These are phyloP conservation scores for Mesoligia furuncula DNA, from an alignment of 2,888 invertebrate genomes.

Conservation along the genomic window DNA sequence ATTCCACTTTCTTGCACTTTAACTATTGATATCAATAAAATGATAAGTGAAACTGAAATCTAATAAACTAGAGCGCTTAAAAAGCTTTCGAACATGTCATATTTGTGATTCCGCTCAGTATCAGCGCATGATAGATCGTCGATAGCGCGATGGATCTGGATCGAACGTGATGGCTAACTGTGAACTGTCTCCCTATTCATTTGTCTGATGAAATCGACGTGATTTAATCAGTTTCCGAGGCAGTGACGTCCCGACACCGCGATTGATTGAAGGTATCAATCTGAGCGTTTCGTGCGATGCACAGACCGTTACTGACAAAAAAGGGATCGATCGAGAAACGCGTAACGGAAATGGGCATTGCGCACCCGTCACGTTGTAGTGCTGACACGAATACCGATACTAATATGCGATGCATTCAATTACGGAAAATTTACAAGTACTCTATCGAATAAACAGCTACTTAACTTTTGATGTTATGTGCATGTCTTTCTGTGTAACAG, in stretches of 20 bases:
- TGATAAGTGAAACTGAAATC: conserved; percentile 50
- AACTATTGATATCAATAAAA: conserved; percentile 31
- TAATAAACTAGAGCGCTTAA: conserved; percentile 29
- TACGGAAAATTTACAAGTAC: conserved; percentile 69
- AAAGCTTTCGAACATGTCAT: conserved; percentile 53
- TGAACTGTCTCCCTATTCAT: conserved; percentile 80
- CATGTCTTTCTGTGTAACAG: conserved; percentile 54
- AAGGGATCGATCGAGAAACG: conserved; percentile 87
- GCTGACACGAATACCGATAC: conserved; percentile 87
- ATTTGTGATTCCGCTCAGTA: conserved; percentile 57
- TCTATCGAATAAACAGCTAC: conserved; percentile 63
- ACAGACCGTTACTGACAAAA: conserved; percentile 88
- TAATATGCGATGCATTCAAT: conserved; percentile 85
- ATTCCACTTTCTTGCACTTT: conserved; percentile 29
- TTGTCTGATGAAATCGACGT: conserved; percentile 87
- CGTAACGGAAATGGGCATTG: conserved; percentile 88
- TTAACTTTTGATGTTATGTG: conserved; percentile 59
- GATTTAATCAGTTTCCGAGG: conserved; percentile 88
- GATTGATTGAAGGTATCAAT: conserved; percentile 89
- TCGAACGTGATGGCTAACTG: conserved; percentile 84
- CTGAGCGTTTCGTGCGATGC: conserved; percentile 86
- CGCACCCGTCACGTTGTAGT: conserved; percentile 83
- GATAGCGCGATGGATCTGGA: conserved; percentile 80
- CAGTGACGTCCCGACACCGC: conserved; percentile 84
- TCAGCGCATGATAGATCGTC: conserved; percentile 72